Evolutionary conservation across 2,888 invertebrate genomes (phyloP), one percentile per base, ranked within the genome.

Genomic region (Andrena dorsata): DNA sequence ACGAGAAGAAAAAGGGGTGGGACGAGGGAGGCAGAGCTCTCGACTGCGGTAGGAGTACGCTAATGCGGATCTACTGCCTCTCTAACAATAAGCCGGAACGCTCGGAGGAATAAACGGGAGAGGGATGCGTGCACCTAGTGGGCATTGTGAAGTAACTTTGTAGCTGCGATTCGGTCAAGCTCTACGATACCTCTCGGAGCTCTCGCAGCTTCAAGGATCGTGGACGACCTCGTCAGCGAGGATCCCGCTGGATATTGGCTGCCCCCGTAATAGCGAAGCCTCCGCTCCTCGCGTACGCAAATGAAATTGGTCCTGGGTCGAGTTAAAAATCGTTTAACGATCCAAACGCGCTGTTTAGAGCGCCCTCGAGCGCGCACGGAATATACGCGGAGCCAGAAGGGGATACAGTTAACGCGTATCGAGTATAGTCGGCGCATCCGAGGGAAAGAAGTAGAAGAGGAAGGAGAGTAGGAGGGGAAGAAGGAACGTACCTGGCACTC

Each of bases 51-150:
- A 84, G 84, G 81, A 88, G 84, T 89, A 88, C 88, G 87, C 86
- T 89, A 88, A 89, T 86, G 84, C 84, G 87, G 88, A 88, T 88
- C 86, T 88, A 89, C 88, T 88, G 83, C 87, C 81, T 89, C 86
- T 87, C 87, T 86, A 87, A 87, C 87, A 87, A 87, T 87, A 87
- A 87, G 82, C 87, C 87, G 85, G 87, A 87, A 87, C 84, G 87
- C 87, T 87, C 35, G 71, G 69, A 87, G 87, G 84, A 87, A 82
- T 86, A 87, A 87, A 87, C 80, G 74, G 64, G 73, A 65, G 75
- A 78, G 83, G 71, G 81, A 76, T 78, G 83, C 69, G 74, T 80
- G 83, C 72, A 79, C 49, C 64, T 68, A 49, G 75, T 63, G 73
- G 51, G 61, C 53, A 61, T 65, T 53, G 56, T 23, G 28, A 63